Conservation (phyloP, 2,797 vertebrate species). For the Enteromius anoplus region DNA sequence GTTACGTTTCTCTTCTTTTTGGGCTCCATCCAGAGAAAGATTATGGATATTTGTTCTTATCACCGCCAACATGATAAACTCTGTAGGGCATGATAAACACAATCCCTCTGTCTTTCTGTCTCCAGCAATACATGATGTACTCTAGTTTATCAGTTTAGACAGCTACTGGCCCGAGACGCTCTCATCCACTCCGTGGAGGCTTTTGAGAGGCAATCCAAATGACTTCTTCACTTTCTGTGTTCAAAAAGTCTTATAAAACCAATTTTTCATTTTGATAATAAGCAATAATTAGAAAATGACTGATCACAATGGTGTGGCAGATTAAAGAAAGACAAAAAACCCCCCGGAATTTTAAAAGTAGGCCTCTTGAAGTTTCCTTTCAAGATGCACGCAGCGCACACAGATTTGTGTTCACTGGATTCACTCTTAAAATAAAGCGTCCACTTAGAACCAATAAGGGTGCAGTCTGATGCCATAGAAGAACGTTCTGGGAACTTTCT, state of each 20-base stretch:
- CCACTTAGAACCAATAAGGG: background rate
- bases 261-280: background rate
- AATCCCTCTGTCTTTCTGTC: constrained; percentile 33
- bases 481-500: background rate
- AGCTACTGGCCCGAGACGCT: constrained; percentile 23
- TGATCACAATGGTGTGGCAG: constrained; percentile 10
- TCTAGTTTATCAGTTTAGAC: constrained; percentile 39
- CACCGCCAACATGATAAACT: constrained; percentile 34
- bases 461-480: constrained; percentile 14
- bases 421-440: background rate
- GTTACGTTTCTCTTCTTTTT: constrained; percentile 40
- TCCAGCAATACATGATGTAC: constrained; percentile 19
- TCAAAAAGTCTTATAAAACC: background rate
- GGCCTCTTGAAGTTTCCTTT: background rate
- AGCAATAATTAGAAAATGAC: constrained; percentile 26
- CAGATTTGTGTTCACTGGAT: background rate
- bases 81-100: constrained; percentile 37
- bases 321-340: constrained; percentile 21
- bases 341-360: background rate
- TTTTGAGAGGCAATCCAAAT: background rate
- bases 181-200: background rate
- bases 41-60: constrained; percentile 50
- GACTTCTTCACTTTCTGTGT: background rate
- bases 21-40: constrained; percentile 37
- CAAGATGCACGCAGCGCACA: background rate